phyloP scores from a whole-genome alignment of 2,888 invertebrate species.

The Rhagonycha lutea region DNA sequence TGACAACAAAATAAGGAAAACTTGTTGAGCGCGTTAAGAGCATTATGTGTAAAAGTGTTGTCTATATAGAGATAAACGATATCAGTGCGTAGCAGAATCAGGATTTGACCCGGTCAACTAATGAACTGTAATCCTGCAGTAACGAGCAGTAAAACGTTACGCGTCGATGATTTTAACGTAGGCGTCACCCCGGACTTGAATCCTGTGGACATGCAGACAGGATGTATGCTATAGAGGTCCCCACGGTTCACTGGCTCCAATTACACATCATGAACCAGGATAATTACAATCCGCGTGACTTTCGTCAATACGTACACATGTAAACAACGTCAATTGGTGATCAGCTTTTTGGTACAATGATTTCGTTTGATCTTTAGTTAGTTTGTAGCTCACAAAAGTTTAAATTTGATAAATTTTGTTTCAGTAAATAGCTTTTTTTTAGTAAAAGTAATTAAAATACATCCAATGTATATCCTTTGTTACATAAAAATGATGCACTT shows the following conservation, averaged over 20 bases:
- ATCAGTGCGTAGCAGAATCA: slow-evolving; percentile 22
- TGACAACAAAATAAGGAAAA: neutral
- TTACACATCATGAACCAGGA: slow-evolving; percentile 33
- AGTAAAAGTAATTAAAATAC: neutral
- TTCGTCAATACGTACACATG: slow-evolving; percentile 26
- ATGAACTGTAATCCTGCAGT: slow-evolving; percentile 53
- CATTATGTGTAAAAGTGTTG: slow-evolving; percentile 16
- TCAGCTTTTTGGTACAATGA: slow-evolving; percentile 23
- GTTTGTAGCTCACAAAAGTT: neutral
- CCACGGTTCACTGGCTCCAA: slow-evolving; percentile 32
- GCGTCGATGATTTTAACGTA: slow-evolving; percentile 39
- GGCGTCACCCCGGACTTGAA: slow-evolving; percentile 27
- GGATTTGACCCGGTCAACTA: slow-evolving; percentile 50
- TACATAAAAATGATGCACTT: neutral
- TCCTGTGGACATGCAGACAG: slow-evolving; percentile 27
- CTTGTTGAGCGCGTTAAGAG: slow-evolving; percentile 1
- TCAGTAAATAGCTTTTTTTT: neutral
- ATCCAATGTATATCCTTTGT: neutral
- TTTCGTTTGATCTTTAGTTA: slow-evolving; percentile 22
- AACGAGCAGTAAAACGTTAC: slow-evolving; percentile 45
- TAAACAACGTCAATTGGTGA: slow-evolving; percentile 25
- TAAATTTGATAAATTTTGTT: slow-evolving; percentile 3
- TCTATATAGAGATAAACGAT: slow-evolving; percentile 15
- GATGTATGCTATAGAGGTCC: slow-evolving; percentile 25
- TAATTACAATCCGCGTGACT: slow-evolving; percentile 34